Evolutionary conservation across 64 coral and sea anemone genomes (phyloP).

Genomic region (Montipora sp.): DNA sequence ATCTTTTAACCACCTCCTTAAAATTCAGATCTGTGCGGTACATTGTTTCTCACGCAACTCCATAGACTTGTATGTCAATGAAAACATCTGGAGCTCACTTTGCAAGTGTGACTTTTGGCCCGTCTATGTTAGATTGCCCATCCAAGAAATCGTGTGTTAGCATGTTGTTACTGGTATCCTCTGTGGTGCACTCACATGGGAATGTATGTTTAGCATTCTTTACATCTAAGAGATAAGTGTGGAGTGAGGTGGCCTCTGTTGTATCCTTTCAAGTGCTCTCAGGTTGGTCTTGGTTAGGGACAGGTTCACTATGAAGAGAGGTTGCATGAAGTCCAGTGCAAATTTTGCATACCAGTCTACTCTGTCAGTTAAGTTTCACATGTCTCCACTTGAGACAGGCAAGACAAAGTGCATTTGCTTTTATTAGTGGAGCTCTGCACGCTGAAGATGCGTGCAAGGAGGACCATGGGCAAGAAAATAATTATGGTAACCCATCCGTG

Average conservation of each 20-base stretch:
- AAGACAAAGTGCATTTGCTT: neutral
- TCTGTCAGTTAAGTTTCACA: neutral
- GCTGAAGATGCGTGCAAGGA: too few species aligned
- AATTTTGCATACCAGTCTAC: neutral
- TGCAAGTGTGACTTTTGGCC: too few species aligned
- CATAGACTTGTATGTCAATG: too few species aligned
- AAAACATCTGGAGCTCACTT: too few species aligned
- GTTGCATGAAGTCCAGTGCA: neutral
- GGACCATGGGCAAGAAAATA: too few species aligned
- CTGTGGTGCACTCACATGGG: neutral
- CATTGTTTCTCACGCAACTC: too few species aligned
- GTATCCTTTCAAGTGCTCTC: neutral
- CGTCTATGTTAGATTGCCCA: neutral
- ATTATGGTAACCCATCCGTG: too few species aligned
- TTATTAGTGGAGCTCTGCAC: neutral
- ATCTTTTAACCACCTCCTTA: too few species aligned
- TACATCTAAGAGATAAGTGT: neutral
- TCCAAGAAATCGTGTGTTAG: neutral
- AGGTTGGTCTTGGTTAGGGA: neutral
- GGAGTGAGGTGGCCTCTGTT: neutral
- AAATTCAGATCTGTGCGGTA: too few species aligned
- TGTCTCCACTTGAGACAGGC: neutral
- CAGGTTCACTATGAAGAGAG: neutral
- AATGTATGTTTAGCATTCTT: neutral
- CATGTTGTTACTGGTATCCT: constrained; percentile 6